Base-by-base conservation (phyloP, 1,140 invertebrate species). In the Berghia stephanieae region DNA sequence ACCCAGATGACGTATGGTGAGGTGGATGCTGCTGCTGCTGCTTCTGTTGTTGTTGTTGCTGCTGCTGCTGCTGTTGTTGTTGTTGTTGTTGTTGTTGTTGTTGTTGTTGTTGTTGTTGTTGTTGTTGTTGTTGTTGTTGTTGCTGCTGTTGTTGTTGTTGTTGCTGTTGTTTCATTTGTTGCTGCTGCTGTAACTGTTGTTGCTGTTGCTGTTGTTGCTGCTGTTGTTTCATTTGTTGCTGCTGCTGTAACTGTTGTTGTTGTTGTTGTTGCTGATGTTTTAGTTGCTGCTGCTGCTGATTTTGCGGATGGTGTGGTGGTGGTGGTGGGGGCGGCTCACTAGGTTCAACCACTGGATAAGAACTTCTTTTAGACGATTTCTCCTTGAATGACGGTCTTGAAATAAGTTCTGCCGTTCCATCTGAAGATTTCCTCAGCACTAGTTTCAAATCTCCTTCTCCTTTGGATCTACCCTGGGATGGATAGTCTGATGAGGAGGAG, bases 341-440 rank as follows among this genome's bases (percentile, higher is more conserved):
- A 10, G 10, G 21, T 31, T 74, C 49, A 57, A 34, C 1, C 8
- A 27, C 49, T 6, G 49, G 13, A 4, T 6, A 13, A 10, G 49
- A 40, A 21, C 52, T 27, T 60, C 60, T 74, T 18, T n/a, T n/a
- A n/a, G n/a, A n/a, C n/a, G 2, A 31, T 38, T 67, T 75, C 10
- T 75, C 55, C 24, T 40, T 6, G 52, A 74, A 57, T 18, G 43
- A 72, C 10, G 72, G 72, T 18, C 72, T 55, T 27, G 72, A 74
- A 3, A 75, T 75, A 8, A 75, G 73, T 42, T 75, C 73, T 16
- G 73, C 73, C 5, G 73, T 75, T 18, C 73, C 73, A 67, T 75
- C 60, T 3, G 73, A 66, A 34, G 73, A 75, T 42, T 75, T 75
- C 21, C 73, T 63, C 5, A 75, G 60, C 8, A 75, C 36, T 21